These are phyloP conservation scores for Aleadryas rufinucha DNA, from an alignment of 2,113 vertebrate species.

Conservation along the genomic window DNA sequence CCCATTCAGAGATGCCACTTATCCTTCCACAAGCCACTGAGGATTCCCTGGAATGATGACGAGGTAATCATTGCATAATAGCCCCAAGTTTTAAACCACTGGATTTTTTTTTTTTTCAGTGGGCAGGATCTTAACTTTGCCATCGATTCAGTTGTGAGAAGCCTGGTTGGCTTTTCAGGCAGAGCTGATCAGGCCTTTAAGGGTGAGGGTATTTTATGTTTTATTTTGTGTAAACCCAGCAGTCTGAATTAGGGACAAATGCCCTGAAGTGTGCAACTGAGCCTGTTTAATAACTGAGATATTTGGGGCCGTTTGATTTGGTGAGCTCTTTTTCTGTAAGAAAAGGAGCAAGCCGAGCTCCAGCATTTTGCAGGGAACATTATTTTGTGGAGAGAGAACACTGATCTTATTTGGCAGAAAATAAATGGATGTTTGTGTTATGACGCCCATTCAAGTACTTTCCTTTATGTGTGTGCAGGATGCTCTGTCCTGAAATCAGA, in stretches of 20 bases:
- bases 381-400: not conserved
- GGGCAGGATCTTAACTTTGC: not conserved
- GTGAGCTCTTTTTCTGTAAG: not conserved
- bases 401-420: conserved; percentile 54
- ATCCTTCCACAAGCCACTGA: not conserved
- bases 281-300: not conserved
- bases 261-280: not conserved
- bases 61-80: fast-evolving
- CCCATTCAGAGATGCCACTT: not conserved
- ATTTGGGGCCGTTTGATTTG: not conserved
- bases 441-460: not conserved
- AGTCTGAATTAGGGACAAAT: not conserved
- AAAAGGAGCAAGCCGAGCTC: not conserved
- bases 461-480: not conserved
- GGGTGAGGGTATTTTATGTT: not conserved
- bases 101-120: not conserved
- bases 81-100: not conserved
- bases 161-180: not conserved
- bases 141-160: not conserved
- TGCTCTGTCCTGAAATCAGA: conserved; percentile 20
- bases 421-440: conserved; percentile 42
- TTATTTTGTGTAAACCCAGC: not conserved
- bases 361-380: not conserved
- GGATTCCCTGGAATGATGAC: not conserved
- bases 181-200: not conserved